phyloP scores from a whole-genome alignment of 2,113 vertebrate species.

The Oenanthe oenanthe region DNA sequence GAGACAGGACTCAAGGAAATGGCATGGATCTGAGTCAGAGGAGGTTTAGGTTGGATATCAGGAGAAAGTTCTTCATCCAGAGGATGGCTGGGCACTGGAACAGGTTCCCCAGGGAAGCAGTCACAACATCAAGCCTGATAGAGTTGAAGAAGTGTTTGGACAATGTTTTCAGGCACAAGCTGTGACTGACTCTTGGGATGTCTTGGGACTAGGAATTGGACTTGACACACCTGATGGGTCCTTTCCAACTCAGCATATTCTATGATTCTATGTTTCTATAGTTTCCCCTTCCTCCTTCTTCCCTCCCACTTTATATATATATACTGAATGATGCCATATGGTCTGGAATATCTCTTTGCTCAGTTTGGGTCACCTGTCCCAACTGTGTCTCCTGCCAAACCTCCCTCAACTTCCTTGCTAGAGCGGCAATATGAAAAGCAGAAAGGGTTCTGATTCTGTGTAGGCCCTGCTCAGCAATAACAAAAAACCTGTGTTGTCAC shows the following conservation, averaged over 20 bases:
- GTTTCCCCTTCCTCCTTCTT: background rate
- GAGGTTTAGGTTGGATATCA: background rate
- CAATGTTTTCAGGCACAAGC: background rate
- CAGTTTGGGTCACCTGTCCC: background rate
- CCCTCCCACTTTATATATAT: background rate
- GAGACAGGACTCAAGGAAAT: background rate
- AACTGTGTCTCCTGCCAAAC: background rate
- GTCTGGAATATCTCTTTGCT: background rate
- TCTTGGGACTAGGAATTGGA: background rate
- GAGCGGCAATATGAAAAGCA: accelerated
- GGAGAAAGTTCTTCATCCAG: background rate
- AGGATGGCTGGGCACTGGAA: background rate
- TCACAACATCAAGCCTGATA: background rate
- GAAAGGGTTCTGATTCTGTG: background rate
- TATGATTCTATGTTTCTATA: background rate
- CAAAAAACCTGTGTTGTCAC: background rate
- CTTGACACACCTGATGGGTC: accelerated
- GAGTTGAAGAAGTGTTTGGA: background rate
- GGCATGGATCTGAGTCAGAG: background rate
- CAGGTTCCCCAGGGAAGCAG: background rate
- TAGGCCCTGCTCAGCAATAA: background rate
- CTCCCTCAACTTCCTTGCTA: background rate
- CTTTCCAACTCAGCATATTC: background rate
- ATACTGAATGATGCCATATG: background rate
- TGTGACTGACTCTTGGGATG: background rate